Evolutionary conservation across 2,797 vertebrate genomes (phyloP), one percentile per base, ranked within the genome.

Genomic region (Tragopan temminckii): DNA sequence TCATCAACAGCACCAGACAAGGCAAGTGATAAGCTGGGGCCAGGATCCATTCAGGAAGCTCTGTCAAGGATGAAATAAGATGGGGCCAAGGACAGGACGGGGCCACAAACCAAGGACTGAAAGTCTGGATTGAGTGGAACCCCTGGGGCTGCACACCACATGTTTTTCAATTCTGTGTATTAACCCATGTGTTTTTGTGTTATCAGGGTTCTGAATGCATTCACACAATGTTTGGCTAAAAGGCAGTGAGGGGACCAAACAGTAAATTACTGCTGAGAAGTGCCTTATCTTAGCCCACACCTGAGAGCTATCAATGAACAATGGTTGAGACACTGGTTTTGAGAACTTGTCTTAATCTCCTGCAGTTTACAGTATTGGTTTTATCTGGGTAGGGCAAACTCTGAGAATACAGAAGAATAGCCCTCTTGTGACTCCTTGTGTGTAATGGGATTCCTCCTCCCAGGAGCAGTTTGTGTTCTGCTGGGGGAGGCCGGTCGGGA

Each of bases 361-460:
- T 71, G 83, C 85, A 91, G 94, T 95, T 95, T 94, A 96, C 91
- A 85, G 88, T 45, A 58, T 59, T 40, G 85, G 78, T 62, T 90
- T 96, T 96, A 94, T 96, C 94, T 91, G n/a, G 90, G 75, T 86
- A 94, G 75, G 80, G 17, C 86, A 90, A 96, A 50, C 64, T 68
- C 83, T 82, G 43, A 38, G 83, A 94, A 79, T 25, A 52, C 83
- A 91, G 77, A 95, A 93, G 63, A 94, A 68, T 68, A 82, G 64
- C 36, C 25, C 45, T 48, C 71, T 93, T 74, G 88, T 88, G 91
- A 93, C 82, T 83, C 63, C 25, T 72, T 13, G 19, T 72, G 72
- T 45, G 58, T 59, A 72, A 76, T 25, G 76, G 76, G 50, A 70
- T 66, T 81, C 35, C 71, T 82, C 24, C 79, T 81, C 63, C 20